Evolutionary conservation across 2,888 invertebrate genomes (phyloP), one percentile per base, ranked within the genome.

Genomic region (Drosophila subsilvestris): DNA sequence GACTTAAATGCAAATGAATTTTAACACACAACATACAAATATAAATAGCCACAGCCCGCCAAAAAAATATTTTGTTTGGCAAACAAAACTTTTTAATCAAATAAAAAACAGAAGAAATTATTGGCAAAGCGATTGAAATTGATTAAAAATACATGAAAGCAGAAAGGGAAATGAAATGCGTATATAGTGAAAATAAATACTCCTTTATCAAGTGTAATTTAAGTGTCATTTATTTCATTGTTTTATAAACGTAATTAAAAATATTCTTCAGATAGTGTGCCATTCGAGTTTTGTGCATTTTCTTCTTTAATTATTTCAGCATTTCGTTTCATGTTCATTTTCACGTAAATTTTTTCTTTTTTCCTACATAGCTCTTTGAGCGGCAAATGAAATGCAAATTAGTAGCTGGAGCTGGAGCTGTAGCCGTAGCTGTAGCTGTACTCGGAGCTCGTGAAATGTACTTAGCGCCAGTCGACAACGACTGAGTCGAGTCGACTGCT

Each of bases 341-440:
- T n/a, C 51, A 53, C 43, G 14, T 61, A 14, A 8, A 45, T 58
- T 74, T 61, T 44, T 17, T 54, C 62, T 74, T 79, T 60, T 58
- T 63, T 42, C 37, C 47, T 54, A 60, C 44, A 53, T 27, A 53
- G 54, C 61, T 60, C 65, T 65, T 68, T 78, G 76, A 66, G 65
- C 63, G 57, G 66, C 57, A 83, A 80, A 83, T 80, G 74, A 80
- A 83, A 83, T 80, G 80, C 80, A 80, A 80, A 80, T 80, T 83
- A 80, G 74, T 70, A 59, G 60, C 68, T 44, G 47, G 59, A 51
- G 53, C 51, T 53, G 59, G 25, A 9, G 29, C 29, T 44, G 42
- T 10, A 60, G 37, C 25, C 14, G 6, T 4, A 9, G 29, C 29
- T 44, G 42, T 10, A 60, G 37, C 25, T 17, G 6, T 4, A 50